phyloP scores from a whole-genome alignment of 1,140 invertebrate species.

The Arctopsyche grandis region DNA sequence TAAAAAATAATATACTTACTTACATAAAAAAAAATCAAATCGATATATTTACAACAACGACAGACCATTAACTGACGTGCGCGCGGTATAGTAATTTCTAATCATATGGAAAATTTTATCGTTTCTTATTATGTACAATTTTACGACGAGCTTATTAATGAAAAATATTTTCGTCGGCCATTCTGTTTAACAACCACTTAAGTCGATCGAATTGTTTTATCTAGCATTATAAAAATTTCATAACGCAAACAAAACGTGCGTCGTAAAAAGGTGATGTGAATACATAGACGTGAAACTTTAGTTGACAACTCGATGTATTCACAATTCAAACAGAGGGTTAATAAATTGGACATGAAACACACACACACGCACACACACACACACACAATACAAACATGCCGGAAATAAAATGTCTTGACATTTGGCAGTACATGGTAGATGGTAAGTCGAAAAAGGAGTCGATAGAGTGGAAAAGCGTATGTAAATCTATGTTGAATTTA shows the following conservation, averaged over 20 bases:
- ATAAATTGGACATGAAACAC: not conserved
- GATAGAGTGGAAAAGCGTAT: not conserved
- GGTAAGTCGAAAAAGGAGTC: not conserved
- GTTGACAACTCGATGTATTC: not conserved
- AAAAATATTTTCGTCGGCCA: no score
- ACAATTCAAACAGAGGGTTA: not conserved
- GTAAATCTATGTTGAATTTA: slow-evolving; percentile 16
- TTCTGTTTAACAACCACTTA: no score
- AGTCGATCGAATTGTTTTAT: no score
- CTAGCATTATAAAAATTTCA: no score
- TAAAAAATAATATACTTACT: not conserved
- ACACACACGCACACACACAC: not conserved
- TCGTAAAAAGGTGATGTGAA: no score
- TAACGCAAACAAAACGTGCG: no score
- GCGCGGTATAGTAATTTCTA: not conserved
- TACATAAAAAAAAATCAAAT: not conserved
- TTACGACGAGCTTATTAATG: no score
- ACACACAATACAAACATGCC: no score
- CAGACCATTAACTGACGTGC: not conserved
- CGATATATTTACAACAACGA: no score
- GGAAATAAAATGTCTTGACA: not conserved
- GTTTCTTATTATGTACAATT: not conserved
- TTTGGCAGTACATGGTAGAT: not conserved
- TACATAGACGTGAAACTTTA: no score
- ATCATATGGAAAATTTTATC: not conserved